phyloP scores from a whole-genome alignment of 2,888 invertebrate genomes.

The Schrankia costaestrigalis region DNA sequence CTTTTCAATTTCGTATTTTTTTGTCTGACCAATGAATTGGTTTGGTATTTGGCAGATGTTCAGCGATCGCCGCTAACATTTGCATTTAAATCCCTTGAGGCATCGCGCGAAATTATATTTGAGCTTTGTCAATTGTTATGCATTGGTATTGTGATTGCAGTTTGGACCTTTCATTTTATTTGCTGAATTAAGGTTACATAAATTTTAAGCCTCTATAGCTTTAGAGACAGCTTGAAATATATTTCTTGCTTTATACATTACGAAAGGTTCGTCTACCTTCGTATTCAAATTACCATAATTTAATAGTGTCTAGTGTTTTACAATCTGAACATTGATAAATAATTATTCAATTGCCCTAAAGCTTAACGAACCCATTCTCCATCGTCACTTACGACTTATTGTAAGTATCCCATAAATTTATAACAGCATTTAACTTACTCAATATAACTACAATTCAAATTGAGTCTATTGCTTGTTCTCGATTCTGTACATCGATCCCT shows the following conservation, averaged over 20 bases:
- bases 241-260: no score
- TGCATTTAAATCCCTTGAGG: slow-evolving; percentile 24
- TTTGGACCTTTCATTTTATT: slow-evolving; percentile 5
- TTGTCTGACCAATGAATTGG: slow-evolving; percentile 22
- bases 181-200: no score
- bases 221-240: no score
- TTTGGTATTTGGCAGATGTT: slow-evolving; percentile 41
- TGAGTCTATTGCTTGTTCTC: slow-evolving; percentile 30
- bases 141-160: slow-evolving; percentile 5
- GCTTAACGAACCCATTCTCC: slow-evolving; percentile 3
- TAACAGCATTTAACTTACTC: slow-evolving; percentile 28
- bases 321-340: background rate
- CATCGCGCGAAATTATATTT: slow-evolving; percentile 13
- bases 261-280: no score
- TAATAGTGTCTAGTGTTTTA: no score
- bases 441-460: slow-evolving; percentile 31
- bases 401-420: slow-evolving; percentile 30
- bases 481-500: slow-evolving; percentile 33
- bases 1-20: slow-evolving; percentile 26
- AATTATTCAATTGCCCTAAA: background rate
- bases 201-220: no score
- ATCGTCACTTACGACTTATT: slow-evolving; percentile 11
- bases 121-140: slow-evolving; percentile 9
- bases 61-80: slow-evolving; percentile 18
- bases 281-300: no score